These are phyloP conservation scores for Potamarius usumacintae DNA, from an alignment of 2,113 vertebrate genomes.

Conservation along the genomic window DNA sequence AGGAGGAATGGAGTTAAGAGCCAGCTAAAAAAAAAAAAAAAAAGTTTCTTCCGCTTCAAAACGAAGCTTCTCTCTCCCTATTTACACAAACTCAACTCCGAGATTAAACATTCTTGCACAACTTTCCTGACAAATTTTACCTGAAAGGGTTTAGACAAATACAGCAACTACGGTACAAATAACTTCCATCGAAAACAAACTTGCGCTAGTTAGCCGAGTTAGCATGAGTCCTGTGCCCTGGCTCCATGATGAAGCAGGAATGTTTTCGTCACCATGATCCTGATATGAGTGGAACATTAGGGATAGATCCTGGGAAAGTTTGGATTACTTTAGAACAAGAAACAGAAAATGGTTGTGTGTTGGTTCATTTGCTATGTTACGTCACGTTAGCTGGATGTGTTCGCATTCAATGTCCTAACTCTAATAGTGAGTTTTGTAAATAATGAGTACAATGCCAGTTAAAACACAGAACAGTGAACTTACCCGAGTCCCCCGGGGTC, in stretches of 20 bases:
- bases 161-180: background rate
- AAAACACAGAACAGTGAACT: constrained; percentile 47
- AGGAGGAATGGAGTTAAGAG: background rate
- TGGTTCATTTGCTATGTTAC: background rate
- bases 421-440: background rate
- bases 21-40: background rate
- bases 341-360: no score
- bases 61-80: no score
- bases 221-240: background rate
- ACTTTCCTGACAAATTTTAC: no score
- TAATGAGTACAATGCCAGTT: no score
- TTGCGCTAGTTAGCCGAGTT: constrained; percentile 27
- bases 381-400: background rate
- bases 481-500: constrained; percentile 73
- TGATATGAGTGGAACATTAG: background rate
- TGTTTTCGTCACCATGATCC: background rate
- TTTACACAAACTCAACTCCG: no score
- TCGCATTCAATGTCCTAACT: background rate
- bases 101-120: background rate
- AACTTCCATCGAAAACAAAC: background rate
- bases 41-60: constrained; percentile 15
- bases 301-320: background rate
- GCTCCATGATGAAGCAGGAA: background rate
- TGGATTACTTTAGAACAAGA: background rate
- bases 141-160: background rate